phyloP scores from a whole-genome alignment of 2,113 vertebrate genomes.

The Pithys albifrons region DNA sequence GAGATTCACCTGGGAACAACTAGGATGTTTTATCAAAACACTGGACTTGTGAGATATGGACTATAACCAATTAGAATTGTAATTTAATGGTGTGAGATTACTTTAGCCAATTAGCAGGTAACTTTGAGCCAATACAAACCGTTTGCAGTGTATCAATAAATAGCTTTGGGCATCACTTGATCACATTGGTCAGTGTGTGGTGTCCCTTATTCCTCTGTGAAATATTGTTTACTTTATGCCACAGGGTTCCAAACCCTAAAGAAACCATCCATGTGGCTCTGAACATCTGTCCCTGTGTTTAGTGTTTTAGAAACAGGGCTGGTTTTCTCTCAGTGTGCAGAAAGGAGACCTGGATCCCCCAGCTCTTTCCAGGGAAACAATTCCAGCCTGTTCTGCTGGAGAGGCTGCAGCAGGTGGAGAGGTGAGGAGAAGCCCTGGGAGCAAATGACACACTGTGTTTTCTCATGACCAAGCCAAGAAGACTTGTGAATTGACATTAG shows the following conservation, averaged over 20 bases:
- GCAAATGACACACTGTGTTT: not conserved
- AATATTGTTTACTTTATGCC: no score
- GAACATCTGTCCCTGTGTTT: not conserved
- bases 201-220: no score
- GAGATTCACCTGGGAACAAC: no score
- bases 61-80: no score
- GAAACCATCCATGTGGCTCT: fast-evolving
- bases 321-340: not conserved
- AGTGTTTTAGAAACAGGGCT: not conserved
- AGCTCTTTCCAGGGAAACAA: not conserved
- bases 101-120: no score
- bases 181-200: no score
- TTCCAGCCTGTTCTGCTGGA: not conserved
- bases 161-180: no score
- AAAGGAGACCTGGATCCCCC: not conserved
- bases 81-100: no score
- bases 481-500: not conserved
- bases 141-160: no score
- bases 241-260: not conserved
- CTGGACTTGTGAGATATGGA: no score
- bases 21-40: no score
- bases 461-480: not conserved
- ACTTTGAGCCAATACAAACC: no score
- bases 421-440: fast-evolving
- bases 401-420: not conserved